Base-by-base conservation (phyloP, 2,797 vertebrate species). In the Dryobates pubescens region DNA sequence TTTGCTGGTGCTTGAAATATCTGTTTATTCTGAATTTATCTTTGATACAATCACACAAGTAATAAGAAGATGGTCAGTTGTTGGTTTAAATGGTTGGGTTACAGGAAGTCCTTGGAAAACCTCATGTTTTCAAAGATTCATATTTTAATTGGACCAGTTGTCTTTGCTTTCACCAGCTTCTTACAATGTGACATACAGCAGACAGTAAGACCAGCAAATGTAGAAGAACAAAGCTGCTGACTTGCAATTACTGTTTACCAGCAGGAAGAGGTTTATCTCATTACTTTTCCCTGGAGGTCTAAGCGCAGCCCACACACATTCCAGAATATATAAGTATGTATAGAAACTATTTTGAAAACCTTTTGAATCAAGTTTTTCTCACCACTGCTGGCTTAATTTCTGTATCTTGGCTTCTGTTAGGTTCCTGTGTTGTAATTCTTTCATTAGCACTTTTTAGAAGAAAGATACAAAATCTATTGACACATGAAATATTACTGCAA, bases 181-280 rank as follows among this genome's bases (percentile, higher is more conserved):
- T 85, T 82, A 63, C 53, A 36, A 6, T 3, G 10, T 79, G 76
- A 76, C 63, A 71, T 53, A 45, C 70, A 73, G 62, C 67, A 70
- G 47, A 72, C 23, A 54, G 71, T 17, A 54, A 41, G 45, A 34
- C 34, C 26, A 78, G 54, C 2, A 3, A 82, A 49, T 93, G 68
- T 62, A 67, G 81, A 71, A 74, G 34, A 32, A 29, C 43, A 56
- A 77, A 93, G 78, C 87, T 86, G 84, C 86, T 93, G 86, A 94
- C 65, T 93, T 87, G 63, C 59, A 82, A 38, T 72, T 90, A 19
- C 72, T 18, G 2, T 84, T 88, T 76, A 80, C 56, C 57, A 92
- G n/a, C 64, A 79, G 69, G 59, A 94, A 86, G 57, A 58, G 36
- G 26, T 34, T 91, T 90, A 38, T 80, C 74, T 88, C 51, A 22